A percentile compares a stretch with the other conserved stretches of the same genome.
These are phyloP conservation scores for Limulus polyphemus DNA, from an alignment of 2,888 invertebrate genomes.

Conservation along the genomic window DNA sequence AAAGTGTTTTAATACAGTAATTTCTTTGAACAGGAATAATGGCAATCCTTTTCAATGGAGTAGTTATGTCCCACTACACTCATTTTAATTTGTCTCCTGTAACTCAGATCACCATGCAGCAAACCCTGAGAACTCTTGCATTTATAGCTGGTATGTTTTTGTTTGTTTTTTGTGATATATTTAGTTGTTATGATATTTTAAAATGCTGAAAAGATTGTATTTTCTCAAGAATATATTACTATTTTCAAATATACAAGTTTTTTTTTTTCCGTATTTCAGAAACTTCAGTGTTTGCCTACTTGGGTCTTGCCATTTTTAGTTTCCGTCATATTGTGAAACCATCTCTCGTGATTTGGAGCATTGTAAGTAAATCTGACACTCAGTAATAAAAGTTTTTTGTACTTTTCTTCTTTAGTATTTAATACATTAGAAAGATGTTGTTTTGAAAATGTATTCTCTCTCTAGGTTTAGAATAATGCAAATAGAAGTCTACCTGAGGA, in stretches of 20 bases:
- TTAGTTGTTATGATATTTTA: neutral
- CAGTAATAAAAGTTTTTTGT: neutral
- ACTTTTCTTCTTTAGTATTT: neutral
- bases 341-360: constrained; percentile 81
- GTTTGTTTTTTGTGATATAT: neutral
- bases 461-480: too few species aligned
- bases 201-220: neutral
- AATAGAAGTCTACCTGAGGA: neutral
- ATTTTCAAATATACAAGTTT: neutral
- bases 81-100: constrained; percentile 96
- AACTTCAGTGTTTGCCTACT: constrained; percentile 96
- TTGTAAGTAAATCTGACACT: constrained; percentile 42
- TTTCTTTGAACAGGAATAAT: constrained; percentile 64
- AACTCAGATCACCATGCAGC: constrained; percentile 98
- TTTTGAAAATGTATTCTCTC: too few species aligned
- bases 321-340: constrained; percentile 81
- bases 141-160: constrained; percentile 58
- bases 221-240: neutral
- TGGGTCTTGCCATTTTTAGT: constrained; percentile 86
- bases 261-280: constrained; percentile 46
- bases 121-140: constrained; percentile 91
- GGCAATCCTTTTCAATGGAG: constrained; percentile 97
- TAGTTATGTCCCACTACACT: constrained; percentile 99
- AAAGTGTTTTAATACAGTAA: neutral
- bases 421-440: too few species aligned